Evolutionary conservation across 2,888 invertebrate genomes (phyloP).

Genomic region (Dasypolia templi): DNA sequence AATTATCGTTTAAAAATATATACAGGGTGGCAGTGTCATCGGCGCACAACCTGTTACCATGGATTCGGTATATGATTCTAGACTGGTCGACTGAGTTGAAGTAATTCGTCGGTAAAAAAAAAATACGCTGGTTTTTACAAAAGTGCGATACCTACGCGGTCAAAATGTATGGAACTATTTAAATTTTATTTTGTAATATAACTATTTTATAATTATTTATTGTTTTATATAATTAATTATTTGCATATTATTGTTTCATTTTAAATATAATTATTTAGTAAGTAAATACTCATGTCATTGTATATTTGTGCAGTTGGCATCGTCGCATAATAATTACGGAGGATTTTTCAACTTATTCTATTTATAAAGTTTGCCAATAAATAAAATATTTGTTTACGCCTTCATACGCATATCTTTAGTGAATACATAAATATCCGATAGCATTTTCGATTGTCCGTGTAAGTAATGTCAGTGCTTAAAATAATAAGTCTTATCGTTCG

Average conservation of each 20-base stretch:
- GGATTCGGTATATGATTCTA: too few relatives aligned
- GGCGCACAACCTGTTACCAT: too few relatives aligned
- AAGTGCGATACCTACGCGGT: too few relatives aligned
- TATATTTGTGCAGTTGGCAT: not conserved
- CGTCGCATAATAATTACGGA: slow-evolving; percentile 10
- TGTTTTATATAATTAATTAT: too few relatives aligned
- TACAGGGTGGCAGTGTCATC: not conserved
- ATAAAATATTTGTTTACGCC: slow-evolving; percentile 22
- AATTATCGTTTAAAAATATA: slow-evolving; percentile 1
- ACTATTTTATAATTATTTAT: too few relatives aligned
- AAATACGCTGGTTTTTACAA: too few relatives aligned
- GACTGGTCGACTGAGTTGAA: not conserved
- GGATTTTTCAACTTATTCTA: not conserved
- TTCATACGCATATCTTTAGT: slow-evolving; percentile 32
- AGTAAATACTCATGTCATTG: too few relatives aligned
- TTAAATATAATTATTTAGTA: too few relatives aligned
- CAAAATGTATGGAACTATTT: too few relatives aligned
- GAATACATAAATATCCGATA: slow-evolving; percentile 48
- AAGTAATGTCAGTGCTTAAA: slow-evolving; percentile 49
- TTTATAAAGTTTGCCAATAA: slow-evolving; percentile 22
- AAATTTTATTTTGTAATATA: too few relatives aligned
- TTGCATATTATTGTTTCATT: too few relatives aligned
- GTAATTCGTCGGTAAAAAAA: not conserved
- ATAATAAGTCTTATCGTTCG: slow-evolving; percentile 45
- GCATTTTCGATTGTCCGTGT: slow-evolving; percentile 31